Percentiles rank a stretch among this genome's conserved stretches.
Conservation (phyloP, 2,797 vertebrate species). For the Clarias fuscus region DNA sequence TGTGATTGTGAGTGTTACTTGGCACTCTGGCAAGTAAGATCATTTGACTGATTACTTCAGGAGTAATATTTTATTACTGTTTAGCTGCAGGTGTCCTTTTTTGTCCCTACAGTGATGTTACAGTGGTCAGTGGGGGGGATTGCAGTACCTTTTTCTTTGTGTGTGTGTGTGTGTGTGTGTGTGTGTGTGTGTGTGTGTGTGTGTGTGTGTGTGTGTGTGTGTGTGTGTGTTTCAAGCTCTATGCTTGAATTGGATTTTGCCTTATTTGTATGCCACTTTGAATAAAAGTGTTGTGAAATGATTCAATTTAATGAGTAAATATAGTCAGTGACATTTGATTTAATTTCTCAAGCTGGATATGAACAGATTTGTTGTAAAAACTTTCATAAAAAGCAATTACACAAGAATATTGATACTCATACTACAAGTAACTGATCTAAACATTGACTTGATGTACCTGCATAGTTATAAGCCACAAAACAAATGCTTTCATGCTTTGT, state of each 20-base stretch:
- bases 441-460: not conserved
- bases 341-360: not conserved
- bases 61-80: not conserved
- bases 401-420: not conserved
- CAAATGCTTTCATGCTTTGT: not conserved
- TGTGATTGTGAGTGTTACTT: not conserved
- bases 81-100: not conserved
- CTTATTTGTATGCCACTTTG: not conserved
- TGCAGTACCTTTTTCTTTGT: not conserved
- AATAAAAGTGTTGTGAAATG: not conserved
- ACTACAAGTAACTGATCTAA: not conserved
- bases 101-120: not conserved
- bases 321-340: not conserved
- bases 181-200: no score
- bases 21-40: constrained; percentile 1
- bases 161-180: no score
- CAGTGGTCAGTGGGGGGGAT: not conserved
- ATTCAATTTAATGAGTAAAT: not conserved
- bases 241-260: not conserved
- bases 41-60: not conserved
- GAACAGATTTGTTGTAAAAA: not conserved
- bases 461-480: not conserved
- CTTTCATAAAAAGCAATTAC: not conserved
- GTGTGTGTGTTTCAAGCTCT: not conserved
- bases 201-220: no score